Evolutionary conservation across 2,888 invertebrate species (phyloP).

Genomic region (Acleris cristana): DNA sequence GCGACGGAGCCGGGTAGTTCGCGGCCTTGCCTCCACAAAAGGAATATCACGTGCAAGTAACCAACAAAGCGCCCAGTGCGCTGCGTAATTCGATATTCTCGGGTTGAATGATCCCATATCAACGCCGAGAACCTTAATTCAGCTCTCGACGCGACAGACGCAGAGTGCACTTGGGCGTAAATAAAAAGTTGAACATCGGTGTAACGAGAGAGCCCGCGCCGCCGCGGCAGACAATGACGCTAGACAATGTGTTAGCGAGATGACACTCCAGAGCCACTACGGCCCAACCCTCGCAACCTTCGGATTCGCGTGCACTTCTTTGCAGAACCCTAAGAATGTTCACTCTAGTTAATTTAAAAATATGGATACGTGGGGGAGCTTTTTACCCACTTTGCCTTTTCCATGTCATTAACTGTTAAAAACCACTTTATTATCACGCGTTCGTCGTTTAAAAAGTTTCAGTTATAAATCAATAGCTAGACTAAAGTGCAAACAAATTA

Average conservation of each 20-base stretch:
- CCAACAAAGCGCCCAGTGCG: slow-evolving; percentile 78
- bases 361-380: slow-evolving; percentile 22
- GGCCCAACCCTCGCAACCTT: slow-evolving; percentile 62
- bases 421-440: slow-evolving; percentile 4
- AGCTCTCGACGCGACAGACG: slow-evolving; percentile 75
- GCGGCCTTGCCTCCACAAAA: slow-evolving; percentile 57
- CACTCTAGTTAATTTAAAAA: slow-evolving; percentile 35
- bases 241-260: slow-evolving; percentile 79
- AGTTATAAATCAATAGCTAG: slow-evolving; percentile 12
- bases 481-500: slow-evolving; percentile 49
- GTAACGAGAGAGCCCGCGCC: slow-evolving; percentile 66
- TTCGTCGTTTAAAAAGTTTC: not conserved
- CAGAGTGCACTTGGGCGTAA: slow-evolving; percentile 82
- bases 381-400: slow-evolving; percentile 19
- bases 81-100: slow-evolving; percentile 80
- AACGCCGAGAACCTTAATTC: slow-evolving; percentile 80
- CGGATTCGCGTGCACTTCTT: slow-evolving; percentile 52
- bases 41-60: slow-evolving; percentile 78
- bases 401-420: slow-evolving; percentile 23
- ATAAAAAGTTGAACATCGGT: slow-evolving; percentile 81
- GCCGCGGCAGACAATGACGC: slow-evolving; percentile 72
- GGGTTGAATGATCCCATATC: slow-evolving; percentile 84
- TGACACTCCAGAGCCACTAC: slow-evolving; percentile 71
- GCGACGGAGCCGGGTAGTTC: slow-evolving; percentile 42
- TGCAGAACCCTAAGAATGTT: slow-evolving; percentile 39